phyloP scores from a whole-genome alignment of 2,797 vertebrate genomes.

The Rhadinocentrus ornatus region DNA sequence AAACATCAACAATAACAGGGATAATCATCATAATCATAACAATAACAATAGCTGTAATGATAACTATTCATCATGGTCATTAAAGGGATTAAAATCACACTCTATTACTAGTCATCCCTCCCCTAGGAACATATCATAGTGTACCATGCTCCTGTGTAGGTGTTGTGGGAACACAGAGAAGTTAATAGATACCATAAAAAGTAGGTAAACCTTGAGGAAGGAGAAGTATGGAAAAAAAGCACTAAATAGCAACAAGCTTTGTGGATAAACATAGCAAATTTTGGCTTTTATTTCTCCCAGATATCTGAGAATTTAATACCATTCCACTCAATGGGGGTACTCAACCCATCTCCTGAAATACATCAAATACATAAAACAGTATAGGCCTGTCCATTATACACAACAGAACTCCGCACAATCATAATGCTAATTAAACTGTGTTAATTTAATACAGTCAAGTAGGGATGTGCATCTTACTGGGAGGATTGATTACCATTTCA shows the following conservation, averaged over 20 bases:
- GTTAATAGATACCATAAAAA: slow-evolving; percentile 72
- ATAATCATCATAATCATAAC: slow-evolving; percentile 77
- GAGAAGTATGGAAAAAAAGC: slow-evolving; percentile 58
- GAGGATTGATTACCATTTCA: slow-evolving; percentile 57
- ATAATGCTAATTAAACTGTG: slow-evolving; percentile 69
- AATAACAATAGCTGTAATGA: slow-evolving; percentile 79
- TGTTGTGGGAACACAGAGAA: slow-evolving; percentile 66
- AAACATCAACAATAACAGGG: slow-evolving; percentile 78
- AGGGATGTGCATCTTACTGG: slow-evolving; percentile 65
- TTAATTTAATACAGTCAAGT: slow-evolving; percentile 74
- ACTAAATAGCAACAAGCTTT: slow-evolving; percentile 72
- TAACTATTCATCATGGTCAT: slow-evolving; percentile 78
- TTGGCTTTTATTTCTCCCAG: slow-evolving; percentile 81
- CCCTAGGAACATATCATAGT: slow-evolving; percentile 65
- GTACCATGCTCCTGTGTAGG: slow-evolving; percentile 66
- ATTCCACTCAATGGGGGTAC: slow-evolving; percentile 70
- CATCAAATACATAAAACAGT: slow-evolving; percentile 71
- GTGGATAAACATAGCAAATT: slow-evolving; percentile 69
- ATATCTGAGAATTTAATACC: slow-evolving; percentile 81
- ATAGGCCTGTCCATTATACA: slow-evolving; percentile 74
- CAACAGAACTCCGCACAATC: slow-evolving; percentile 42
- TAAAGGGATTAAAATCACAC: slow-evolving; percentile 74
- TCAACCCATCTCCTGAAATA: slow-evolving; percentile 72
- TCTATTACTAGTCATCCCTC: slow-evolving; percentile 63
- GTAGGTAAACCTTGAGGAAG: slow-evolving; percentile 62